Conservation (phyloP, 2,113 vertebrate genomes). For the Vulpes vulpes region DNA sequence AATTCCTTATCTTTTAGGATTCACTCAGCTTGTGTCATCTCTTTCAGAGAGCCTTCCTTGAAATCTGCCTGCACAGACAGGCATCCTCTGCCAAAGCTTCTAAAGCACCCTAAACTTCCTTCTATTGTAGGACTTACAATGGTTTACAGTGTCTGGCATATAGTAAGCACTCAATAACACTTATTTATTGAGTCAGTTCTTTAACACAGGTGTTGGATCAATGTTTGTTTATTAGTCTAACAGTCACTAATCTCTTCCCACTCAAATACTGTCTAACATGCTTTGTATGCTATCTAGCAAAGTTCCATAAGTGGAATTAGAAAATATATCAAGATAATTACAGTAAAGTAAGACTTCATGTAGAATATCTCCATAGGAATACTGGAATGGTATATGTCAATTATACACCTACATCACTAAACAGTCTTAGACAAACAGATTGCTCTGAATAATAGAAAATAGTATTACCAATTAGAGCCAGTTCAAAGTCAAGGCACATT, state of each 20-base stretch:
- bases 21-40: slow-evolving; percentile 5
- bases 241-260: slow-evolving; percentile 23
- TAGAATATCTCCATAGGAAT: not conserved
- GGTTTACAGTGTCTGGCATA: not conserved
- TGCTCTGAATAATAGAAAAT: slow-evolving; percentile 19
- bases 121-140: not conserved
- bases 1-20: not conserved
- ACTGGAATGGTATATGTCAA: not conserved
- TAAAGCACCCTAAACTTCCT: not conserved
- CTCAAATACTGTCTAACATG: slow-evolving; percentile 28
- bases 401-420: not conserved
- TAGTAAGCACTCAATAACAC: not conserved
- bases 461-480: slow-evolving; percentile 1
- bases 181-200: slow-evolving; percentile 42
- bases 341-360: slow-evolving; percentile 27
- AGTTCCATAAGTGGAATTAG: not conserved
- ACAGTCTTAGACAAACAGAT: slow-evolving; percentile 43
- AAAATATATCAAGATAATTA: slow-evolving; percentile 49
- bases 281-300: slow-evolving; percentile 9
- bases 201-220: not conserved
- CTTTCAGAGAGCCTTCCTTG: slow-evolving; percentile 3
- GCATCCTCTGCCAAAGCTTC: not conserved
- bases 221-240: not conserved
- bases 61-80: not conserved
- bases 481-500: slow-evolving; percentile 34